Percentiles rank a stretch among this genome's conserved stretches.
Conservation (phyloP, 2,888 invertebrate species). For the Oscheius sp. region DNA sequence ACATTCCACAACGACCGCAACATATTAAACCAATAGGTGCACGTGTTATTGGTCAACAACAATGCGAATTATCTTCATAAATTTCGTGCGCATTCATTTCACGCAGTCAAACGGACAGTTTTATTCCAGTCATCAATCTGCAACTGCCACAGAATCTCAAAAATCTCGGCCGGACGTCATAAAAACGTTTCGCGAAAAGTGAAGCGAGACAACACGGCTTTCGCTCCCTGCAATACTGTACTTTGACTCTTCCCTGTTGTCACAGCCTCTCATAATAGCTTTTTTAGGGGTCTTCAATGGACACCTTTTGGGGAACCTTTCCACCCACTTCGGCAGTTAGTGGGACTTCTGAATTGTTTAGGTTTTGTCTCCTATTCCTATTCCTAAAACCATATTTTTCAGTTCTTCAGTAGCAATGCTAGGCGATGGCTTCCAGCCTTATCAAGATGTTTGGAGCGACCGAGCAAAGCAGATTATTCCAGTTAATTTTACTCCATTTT, state of each 20-base stretch:
- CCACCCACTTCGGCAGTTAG: constrained; percentile 34
- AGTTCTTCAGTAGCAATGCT: constrained; percentile 58
- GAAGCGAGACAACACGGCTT: background rate
- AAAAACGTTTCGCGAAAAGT: background rate
- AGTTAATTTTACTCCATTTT: background rate
- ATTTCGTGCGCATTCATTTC: too few species aligned
- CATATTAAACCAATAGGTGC: constrained; percentile 10
- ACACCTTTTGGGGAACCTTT: constrained; percentile 27
- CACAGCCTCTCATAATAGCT: constrained; percentile 3
- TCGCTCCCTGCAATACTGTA: background rate
- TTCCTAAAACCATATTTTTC: constrained; percentile 16
- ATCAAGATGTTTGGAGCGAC: constrained; percentile 18
- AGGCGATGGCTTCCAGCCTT: constrained; percentile 36
- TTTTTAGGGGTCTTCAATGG: constrained; percentile 22
- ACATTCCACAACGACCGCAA: constrained; percentile 10
- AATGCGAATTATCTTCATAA: too few species aligned
- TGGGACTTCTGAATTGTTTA: constrained; percentile 50
- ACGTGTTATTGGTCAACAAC: constrained; percentile 17
- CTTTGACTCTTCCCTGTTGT: background rate
- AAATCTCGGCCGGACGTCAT: constrained; percentile 1
- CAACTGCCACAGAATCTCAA: background rate
- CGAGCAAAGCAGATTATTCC: constrained; percentile 2
- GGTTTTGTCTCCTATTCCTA: constrained; percentile 1
- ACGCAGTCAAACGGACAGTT: too few species aligned
- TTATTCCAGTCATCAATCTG: too few species aligned